Base-by-base conservation (phyloP, 1,140 invertebrate genomes). In the Dendroctonus ponderosae region DNA sequence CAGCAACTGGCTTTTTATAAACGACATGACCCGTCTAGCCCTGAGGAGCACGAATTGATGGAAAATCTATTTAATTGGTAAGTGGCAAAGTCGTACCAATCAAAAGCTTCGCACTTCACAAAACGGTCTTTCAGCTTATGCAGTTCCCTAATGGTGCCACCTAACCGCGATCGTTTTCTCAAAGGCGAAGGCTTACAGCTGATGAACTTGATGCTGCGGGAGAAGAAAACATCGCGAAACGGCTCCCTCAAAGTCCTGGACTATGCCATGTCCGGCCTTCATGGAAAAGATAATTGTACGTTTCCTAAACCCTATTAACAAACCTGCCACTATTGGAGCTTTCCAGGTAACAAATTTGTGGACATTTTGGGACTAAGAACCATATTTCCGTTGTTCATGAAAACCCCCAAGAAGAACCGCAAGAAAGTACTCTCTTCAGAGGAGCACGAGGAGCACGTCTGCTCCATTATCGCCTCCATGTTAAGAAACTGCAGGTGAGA, bases 311-410 rank as follows among this genome's bases (percentile, higher is more conserved):
- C 53, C 8, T 43, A 43, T 43, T 12, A 52, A 8, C 11, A 39
- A 38, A 38, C 7, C 5, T 59, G 56, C 7, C 3, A 49, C 4
- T 51, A 40, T 37, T 7, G 5, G 39, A 39, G 44, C 37, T 49
- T 58, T 65, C 58, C 48, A 67, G 65, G 96, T 77, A 96, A 96
- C 76, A 99, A 99, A 80, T 98, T 99, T 82, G 93, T 99, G 0
- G 98, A 99, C 77, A 99, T 99, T 73, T 84, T 99, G 3, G 98
- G 97, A 0, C 83, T 99, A 7, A 82, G 96, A 40, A 97, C 94
- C 2, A 91, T 99, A 58, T 99, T 99, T 81, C 97, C 97, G 2
- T 80, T 99, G 0, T 99, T 99, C 76, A 99, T 99, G 97, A 97
- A 98, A 83, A 98, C 97, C 0, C 96, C 96, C 5, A 93, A 91